phyloP scores from a whole-genome alignment of 2,888 invertebrate genomes.

The Andrena dorsata region DNA sequence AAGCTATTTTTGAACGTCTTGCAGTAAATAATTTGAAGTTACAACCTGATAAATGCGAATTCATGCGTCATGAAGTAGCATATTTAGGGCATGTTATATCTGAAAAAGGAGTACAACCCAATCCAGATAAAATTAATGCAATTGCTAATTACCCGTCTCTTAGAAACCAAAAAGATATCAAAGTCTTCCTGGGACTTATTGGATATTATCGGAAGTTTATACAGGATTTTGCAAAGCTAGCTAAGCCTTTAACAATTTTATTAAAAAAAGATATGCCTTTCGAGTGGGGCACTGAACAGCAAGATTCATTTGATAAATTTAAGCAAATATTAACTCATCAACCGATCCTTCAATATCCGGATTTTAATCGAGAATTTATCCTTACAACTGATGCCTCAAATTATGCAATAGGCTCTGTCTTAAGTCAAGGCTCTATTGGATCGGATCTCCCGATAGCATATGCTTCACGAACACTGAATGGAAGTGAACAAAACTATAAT shows the following conservation, averaged over 20 bases:
- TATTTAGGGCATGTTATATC: too few species aligned
- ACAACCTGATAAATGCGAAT: too few species aligned
- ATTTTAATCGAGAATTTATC: slow-evolving; percentile 17
- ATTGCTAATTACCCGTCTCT: too few species aligned
- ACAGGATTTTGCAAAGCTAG: background rate
- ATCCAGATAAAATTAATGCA: too few species aligned
- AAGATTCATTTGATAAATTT: slow-evolving; percentile 7
- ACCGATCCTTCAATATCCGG: slow-evolving; percentile 29
- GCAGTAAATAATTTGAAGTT: too few species aligned
- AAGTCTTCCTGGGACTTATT: background rate
- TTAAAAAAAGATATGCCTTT: slow-evolving; percentile 10
- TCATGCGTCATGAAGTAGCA: too few species aligned
- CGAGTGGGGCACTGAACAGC: slow-evolving; percentile 7
- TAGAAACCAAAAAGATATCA: background rate
- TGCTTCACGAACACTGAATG: slow-evolving; percentile 21
- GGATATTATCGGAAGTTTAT: too few species aligned
- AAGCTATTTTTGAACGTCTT: too few species aligned
- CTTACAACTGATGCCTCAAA: slow-evolving; percentile 23
- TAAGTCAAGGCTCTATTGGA: slow-evolving; percentile 9
- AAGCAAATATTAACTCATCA: slow-evolving; percentile 8
- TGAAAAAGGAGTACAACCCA: too few species aligned
- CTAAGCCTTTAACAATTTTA: slow-evolving; percentile 6
- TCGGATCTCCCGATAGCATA: slow-evolving; percentile 12
- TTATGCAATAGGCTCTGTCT: slow-evolving; percentile 25
- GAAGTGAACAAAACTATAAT: too few species aligned